Conservation (phyloP, 2,797 vertebrate species). For the Pelochelys cantorii region DNA sequence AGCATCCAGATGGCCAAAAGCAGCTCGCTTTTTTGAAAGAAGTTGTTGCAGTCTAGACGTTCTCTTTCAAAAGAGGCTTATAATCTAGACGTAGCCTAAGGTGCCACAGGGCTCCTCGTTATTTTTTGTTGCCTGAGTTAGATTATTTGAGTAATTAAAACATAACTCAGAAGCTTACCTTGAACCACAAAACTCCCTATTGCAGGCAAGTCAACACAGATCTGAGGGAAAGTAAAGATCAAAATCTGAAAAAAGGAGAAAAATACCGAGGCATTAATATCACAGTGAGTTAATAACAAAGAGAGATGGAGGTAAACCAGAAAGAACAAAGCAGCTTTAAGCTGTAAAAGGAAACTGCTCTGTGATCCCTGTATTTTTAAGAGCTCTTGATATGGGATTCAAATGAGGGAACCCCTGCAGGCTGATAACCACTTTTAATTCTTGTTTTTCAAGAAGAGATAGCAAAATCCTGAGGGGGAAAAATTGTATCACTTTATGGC, state of each 20-base stretch:
- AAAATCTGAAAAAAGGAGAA: not conserved
- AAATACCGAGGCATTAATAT: not conserved
- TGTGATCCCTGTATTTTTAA: conserved; percentile 1
- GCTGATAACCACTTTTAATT: not conserved
- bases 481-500: accelerated
- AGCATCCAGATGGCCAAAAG: too few relatives aligned
- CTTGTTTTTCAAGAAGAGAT: not conserved
- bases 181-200: not conserved
- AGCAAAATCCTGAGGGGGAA: not conserved
- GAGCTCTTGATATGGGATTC: conserved; percentile 2
- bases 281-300: not conserved
- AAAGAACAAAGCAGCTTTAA: not conserved
- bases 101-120: too few relatives aligned
- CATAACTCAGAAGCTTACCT: not conserved
- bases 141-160: conserved; percentile 23
- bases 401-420: not conserved
- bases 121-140: not conserved
- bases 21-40: too few relatives aligned
- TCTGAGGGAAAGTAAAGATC: conserved; percentile 10
- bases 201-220: not conserved
- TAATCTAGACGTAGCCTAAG: too few relatives aligned
- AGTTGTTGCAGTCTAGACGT: too few relatives aligned
- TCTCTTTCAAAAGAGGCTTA: too few relatives aligned
- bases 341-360: not conserved
- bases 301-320: not conserved